Base-by-base conservation (phyloP, 2,797 vertebrate genomes). In the Alfaro cultratus region DNA sequence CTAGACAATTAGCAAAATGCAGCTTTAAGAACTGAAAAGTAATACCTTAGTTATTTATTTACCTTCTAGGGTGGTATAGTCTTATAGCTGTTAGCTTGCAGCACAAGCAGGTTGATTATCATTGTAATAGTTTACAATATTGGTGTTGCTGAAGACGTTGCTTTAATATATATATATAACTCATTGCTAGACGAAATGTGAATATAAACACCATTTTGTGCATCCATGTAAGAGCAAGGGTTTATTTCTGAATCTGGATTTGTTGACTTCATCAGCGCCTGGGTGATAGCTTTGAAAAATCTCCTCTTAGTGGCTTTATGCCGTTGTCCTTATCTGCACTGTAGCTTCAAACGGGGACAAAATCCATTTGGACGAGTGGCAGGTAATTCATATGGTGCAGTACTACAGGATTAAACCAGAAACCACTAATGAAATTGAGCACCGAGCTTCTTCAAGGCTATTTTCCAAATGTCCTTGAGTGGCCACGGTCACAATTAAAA, bases 381-480 rank as follows among this genome's bases (percentile, higher is more conserved):
- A 80, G 87, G 92, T 93, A 85, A 90, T 87, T 92, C 83, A 88
- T 84, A 84, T 68, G 64, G 80, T 60, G 85, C 86, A 89, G 83
- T 80, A 84, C 82, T 77, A 77, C 80, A 84, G 86, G 91, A 90
- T 91, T 85, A 90, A 88, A 92, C 84, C 83, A 86, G 77, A 75
- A 85, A 85, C 82, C 83, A 77, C 86, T 92, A 88, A 92, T 92
- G 86, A 89, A 93, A 91, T 90, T 89, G 86, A 85, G 77, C 76
- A 73, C n/a, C 62, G 72, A 84, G 81, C 85, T 86, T 86, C 71
- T 88, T 85, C 80, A 49, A 82, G 79, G 85, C 84, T 89, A 86
- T 87, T 90, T 86, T 88, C 80, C 81, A 84, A 88, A 84, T 85
- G 93, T 85, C 92, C 93, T 91, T 90, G 88, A 89, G 73, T 76